A percentile compares a stretch with the other conserved stretches of the same genome.
These are phyloP conservation scores for Nasonia longicornis DNA, from an alignment of 1,140 invertebrate genomes.

Conservation along the genomic window DNA sequence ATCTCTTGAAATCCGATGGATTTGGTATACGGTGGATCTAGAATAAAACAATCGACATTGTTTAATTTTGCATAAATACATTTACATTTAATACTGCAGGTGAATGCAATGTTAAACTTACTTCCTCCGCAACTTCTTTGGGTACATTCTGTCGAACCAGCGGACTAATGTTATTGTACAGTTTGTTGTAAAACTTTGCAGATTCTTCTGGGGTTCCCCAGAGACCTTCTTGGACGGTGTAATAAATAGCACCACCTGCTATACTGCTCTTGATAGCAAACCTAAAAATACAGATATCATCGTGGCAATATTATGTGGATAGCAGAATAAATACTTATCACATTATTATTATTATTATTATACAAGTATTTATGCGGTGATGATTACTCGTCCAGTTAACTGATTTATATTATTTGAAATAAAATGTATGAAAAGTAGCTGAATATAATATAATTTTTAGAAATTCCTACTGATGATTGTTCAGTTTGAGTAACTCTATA, in stretches of 20 bases:
- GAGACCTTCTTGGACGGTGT: conserved; percentile 57
- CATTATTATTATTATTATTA: not conserved
- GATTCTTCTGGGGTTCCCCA: conserved; percentile 62
- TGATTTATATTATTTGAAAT: not conserved
- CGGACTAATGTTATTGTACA: conserved; percentile 58
- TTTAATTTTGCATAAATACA: not conserved
- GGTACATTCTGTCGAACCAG: conserved; percentile 57
- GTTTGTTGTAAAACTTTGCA: conserved; percentile 57
- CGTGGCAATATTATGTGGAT: not conserved
- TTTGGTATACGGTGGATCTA: conserved; percentile 37
- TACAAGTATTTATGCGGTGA: not conserved
- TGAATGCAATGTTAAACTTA: conserved; percentile 39
- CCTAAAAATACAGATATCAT: conserved; percentile 53
- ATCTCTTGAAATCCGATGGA: conserved; percentile 40
- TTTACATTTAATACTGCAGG: not conserved
- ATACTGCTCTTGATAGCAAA: conserved; percentile 57
- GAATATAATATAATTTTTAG: no score
- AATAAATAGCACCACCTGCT: conserved; percentile 59
- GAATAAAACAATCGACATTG: not conserved
- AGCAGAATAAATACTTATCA: not conserved
- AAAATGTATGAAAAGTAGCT: not conserved
- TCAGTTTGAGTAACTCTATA: not conserved
- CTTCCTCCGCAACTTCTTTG: conserved; percentile 54
- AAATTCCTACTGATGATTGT: not conserved
- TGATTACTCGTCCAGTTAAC: not conserved